Evolutionary conservation across 2,113 vertebrate species (phyloP), one percentile per base, ranked within the genome.

Genomic region (Arizona elegans): DNA sequence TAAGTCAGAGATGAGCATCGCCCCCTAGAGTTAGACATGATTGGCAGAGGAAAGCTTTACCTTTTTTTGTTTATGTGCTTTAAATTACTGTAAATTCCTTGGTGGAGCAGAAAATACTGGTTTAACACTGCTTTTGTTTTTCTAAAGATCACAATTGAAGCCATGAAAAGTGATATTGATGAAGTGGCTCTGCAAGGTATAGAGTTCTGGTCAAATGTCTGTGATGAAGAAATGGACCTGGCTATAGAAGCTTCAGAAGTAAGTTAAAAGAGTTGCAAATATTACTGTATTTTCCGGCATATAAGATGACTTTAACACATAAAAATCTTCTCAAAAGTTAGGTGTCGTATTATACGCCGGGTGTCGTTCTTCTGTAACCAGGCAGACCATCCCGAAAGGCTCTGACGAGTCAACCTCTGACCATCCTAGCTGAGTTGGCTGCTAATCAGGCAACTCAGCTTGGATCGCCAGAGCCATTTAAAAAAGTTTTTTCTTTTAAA

Each of bases 131-230:
- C 17, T 93, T 95, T 95, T 12, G 0, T 81, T 62, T 92, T 55
- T 43, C 96, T 94, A 0, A 94, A 99, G 99, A 99, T 99, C 96
- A 99, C 99, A 19, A 99, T 99, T 17, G 99, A 99, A 97, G 99
- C 99, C 8, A 99, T 99, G 99, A 99, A 99, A 92, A 99, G 99
- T 53, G 99, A 99, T 95, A 99, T 99, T 3, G 99, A 99, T 52
- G 99, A 99, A 93, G 99, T 99, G 92, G 98, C 99, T 89, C 97
- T 99, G 1, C 99, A 99, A 96, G 99, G 99, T 8, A 99, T 99
- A 43, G 99, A 99, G 97, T 99, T 99, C 97, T 99, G 99, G 99
- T 99, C 99, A 91, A 99, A 99, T 4, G 99, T 99, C 9, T 99
- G 99, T 2, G 99, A 99, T n/a, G 99, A 99, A 96, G 99, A 99